Evolutionary conservation across 1,140 invertebrate species (phyloP).

Genomic region (Scylla paramamosain): DNA sequence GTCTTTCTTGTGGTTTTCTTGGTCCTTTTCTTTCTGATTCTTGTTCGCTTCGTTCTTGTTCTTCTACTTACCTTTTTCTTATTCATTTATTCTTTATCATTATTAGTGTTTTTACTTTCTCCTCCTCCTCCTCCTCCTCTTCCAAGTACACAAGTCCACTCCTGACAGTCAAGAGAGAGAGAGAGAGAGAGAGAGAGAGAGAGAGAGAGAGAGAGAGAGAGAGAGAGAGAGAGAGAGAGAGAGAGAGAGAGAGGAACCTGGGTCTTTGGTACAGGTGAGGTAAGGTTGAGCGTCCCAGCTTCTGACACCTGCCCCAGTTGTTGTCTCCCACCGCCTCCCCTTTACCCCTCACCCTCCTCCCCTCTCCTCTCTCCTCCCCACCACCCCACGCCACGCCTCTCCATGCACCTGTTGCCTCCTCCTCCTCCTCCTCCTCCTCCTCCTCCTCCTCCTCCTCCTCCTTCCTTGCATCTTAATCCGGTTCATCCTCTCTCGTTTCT

Average conservation of each 20-base stretch:
- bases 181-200: background rate
- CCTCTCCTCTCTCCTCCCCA: too few relatives aligned
- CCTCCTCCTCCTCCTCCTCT: background rate
- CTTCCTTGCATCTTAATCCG: too few relatives aligned
- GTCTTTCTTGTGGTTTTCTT: background rate
- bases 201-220: background rate
- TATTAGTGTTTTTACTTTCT: background rate
- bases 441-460: background rate
- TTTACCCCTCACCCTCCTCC: too few relatives aligned
- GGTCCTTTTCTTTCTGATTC: background rate
- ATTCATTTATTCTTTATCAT: background rate
- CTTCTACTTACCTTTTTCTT: background rate
- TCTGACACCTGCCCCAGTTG: background rate
- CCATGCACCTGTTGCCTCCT: background rate
- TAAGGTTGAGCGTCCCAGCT: background rate
- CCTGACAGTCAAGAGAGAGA: background rate
- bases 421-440: background rate
- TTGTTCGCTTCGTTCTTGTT: background rate
- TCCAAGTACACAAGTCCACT: background rate
- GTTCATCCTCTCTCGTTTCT: background rate
- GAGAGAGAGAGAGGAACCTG: background rate
- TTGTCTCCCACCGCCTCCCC: too few relatives aligned
- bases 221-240: background rate
- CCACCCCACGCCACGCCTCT: background rate
- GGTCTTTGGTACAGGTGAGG: background rate